phyloP scores from a whole-genome alignment of 1,140 invertebrate genomes.

The Drosophila novamexicana region DNA sequence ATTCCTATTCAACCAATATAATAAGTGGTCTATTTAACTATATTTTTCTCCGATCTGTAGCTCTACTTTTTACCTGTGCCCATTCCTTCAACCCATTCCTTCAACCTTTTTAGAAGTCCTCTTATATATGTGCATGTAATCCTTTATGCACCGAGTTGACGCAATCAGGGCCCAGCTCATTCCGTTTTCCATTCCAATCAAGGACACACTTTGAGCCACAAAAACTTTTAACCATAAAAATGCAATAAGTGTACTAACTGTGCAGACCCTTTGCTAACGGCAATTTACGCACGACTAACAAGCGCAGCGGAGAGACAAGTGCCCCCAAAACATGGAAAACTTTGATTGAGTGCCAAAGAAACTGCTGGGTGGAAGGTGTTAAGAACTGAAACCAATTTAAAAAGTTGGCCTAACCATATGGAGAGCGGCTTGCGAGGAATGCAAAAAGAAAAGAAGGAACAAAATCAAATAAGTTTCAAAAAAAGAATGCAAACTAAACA shows the following conservation, averaged over 20 bases:
- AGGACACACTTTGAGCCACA: conserved; percentile 25
- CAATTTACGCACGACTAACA: conserved; percentile 78
- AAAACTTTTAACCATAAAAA: conserved; percentile 69
- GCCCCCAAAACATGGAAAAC: conserved; percentile 47
- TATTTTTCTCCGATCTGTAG: too few relatives aligned
- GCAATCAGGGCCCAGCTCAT: conserved; percentile 26
- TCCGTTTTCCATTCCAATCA: conserved; percentile 32
- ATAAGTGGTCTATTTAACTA: too few relatives aligned
- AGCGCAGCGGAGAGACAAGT: conserved; percentile 41
- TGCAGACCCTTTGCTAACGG: conserved; percentile 71
- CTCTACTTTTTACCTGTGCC: too few relatives aligned
- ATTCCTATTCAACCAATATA: too few relatives aligned
- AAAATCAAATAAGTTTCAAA: too few relatives aligned
- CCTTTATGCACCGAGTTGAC: neutral
- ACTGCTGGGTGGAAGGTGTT: conserved; percentile 62
- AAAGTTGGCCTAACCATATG: conserved; percentile 77
- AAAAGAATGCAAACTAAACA: neutral
- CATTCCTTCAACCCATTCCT: too few relatives aligned
- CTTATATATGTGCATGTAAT: too few relatives aligned
- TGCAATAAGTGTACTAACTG: conserved; percentile 70
- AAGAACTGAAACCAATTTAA: conserved; percentile 81
- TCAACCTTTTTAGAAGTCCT: too few relatives aligned
- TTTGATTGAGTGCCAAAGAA: conserved; percentile 74
- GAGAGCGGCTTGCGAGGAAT: conserved; percentile 41
- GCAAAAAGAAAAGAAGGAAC: conserved; percentile 8